These are phyloP conservation scores for Hassar affinis DNA, from an alignment of 2,113 vertebrate species.

Conservation along the genomic window DNA sequence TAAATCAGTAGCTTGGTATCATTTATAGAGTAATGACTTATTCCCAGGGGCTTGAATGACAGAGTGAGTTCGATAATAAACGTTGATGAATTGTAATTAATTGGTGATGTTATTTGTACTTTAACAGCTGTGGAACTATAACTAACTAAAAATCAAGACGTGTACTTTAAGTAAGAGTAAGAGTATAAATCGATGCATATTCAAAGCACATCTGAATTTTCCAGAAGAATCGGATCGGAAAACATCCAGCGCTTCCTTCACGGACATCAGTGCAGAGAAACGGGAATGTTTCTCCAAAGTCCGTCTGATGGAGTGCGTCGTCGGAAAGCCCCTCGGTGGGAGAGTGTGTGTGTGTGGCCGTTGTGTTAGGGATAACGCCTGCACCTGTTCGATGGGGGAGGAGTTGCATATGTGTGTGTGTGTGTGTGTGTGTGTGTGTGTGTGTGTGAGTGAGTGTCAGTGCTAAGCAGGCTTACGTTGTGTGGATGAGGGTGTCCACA, in stretches of 20 bases:
- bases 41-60: not conserved
- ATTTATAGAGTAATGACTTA: not conserved
- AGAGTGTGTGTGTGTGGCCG: slow-evolving; percentile 55
- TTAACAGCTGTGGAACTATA: not conserved
- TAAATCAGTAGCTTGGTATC: not conserved
- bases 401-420: not conserved
- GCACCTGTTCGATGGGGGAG: slow-evolving; percentile 64
- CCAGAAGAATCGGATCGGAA: not conserved
- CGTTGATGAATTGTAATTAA: no score
- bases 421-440: not conserved
- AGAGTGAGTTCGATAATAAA: not conserved
- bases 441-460: not conserved
- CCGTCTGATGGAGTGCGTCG: slow-evolving; percentile 51
- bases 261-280: not conserved
- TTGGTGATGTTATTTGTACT: not conserved
- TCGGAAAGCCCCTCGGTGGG: slow-evolving; percentile 67
- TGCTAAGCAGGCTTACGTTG: not conserved
- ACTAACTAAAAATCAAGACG: not conserved
- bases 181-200: no score
- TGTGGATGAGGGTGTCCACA: slow-evolving; percentile 2
- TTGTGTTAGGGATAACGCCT: slow-evolving; percentile 62
- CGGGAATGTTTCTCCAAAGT: not conserved
- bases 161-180: not conserved
- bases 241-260: not conserved
- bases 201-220: no score